Evolutionary conservation across 53 echinoderm and acorn worm species (phyloP), one percentile per base, ranked within the genome.

Genomic region (Stichopus horrens): DNA sequence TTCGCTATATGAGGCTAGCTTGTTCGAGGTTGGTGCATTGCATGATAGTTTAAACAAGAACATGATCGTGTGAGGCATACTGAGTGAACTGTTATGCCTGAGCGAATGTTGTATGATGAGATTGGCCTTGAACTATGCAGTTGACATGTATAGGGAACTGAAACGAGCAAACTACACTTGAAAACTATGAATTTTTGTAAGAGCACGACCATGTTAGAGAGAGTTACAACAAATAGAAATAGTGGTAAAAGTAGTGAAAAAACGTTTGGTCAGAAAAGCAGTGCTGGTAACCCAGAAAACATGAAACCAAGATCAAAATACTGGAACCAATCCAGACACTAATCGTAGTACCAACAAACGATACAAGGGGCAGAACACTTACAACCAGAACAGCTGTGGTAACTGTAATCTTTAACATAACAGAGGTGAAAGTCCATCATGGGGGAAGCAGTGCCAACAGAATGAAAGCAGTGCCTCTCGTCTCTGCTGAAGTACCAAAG

Each of bases 1-100:
- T n/a, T n/a, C n/a, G n/a, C 88, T 86, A 81, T 89, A 86, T 21
- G 63, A 78, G 23, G 88, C 89, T 10, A 92, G 85, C 22, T 59
- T 79, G 71, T 94, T 90, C 76, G 88, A 89, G 18, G 92, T 92
- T 87, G 87, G 87, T 74, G n/a, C 79, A n/a, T 76, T 88, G n/a
- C n/a, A n/a, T n/a, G n/a, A n/a, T n/a, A n/a, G n/a, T n/a, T n/a
- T n/a, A n/a, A n/a, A n/a, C n/a, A 87, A 83, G 53, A 83, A 93
- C 73, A 89, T 87, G 67, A 90, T 93, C 4, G 90, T 93, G 78
- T n/a, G n/a, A 89, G 7, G 22, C 57, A 1, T 65, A n/a, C n/a
- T n/a, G n/a, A n/a, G n/a, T n/a, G n/a, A n/a, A n/a, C n/a, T n/a
- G n/a, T n/a, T n/a, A n/a, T 89, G 21, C 67, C 89, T 20, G 88